Evolutionary conservation across 2,888 invertebrate species (phyloP).

Genomic region (Thumatha senex): DNA sequence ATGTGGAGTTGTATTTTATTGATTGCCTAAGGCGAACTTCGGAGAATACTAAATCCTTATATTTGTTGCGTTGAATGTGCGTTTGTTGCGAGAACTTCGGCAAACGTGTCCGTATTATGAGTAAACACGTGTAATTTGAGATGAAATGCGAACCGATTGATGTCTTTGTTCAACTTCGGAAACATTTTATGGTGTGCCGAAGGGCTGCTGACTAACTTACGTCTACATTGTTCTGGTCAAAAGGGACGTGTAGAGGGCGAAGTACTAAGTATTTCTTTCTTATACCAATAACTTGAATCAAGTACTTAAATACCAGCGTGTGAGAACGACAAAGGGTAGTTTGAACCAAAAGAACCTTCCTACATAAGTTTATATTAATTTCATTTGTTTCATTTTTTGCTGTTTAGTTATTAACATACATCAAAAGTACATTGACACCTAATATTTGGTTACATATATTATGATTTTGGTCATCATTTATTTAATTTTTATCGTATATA

Average conservation of each 20-base stretch:
- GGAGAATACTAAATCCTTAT: slow-evolving; percentile 50
- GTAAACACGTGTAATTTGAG: slow-evolving; percentile 73
- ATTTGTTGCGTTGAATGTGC: slow-evolving; percentile 50
- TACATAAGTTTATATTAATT: too few relatives aligned
- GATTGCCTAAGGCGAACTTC: slow-evolving; percentile 60
- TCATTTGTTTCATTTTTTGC: too few relatives aligned
- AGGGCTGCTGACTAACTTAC: slow-evolving; percentile 66
- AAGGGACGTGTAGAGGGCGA: slow-evolving; percentile 15
- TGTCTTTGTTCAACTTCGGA: slow-evolving; percentile 75
- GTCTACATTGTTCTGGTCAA: slow-evolving; percentile 60
- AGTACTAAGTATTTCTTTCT: slow-evolving; percentile 3
- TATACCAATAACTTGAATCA: background rate
- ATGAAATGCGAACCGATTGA: slow-evolving; percentile 79
- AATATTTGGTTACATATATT: too few relatives aligned
- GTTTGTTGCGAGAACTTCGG: slow-evolving; percentile 44
- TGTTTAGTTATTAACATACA: background rate
- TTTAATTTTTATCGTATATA: too few relatives aligned
- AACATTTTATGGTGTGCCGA: slow-evolving; percentile 64
- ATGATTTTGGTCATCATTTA: too few relatives aligned
- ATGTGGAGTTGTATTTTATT: slow-evolving; percentile 35
- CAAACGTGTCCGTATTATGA: slow-evolving; percentile 54
- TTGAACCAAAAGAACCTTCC: background rate
- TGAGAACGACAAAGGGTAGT: background rate
- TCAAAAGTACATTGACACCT: too few relatives aligned
- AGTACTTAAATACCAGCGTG: background rate